phyloP scores from a whole-genome alignment of 1,140 invertebrate genomes.

The Pseudoatta argentina region DNA sequence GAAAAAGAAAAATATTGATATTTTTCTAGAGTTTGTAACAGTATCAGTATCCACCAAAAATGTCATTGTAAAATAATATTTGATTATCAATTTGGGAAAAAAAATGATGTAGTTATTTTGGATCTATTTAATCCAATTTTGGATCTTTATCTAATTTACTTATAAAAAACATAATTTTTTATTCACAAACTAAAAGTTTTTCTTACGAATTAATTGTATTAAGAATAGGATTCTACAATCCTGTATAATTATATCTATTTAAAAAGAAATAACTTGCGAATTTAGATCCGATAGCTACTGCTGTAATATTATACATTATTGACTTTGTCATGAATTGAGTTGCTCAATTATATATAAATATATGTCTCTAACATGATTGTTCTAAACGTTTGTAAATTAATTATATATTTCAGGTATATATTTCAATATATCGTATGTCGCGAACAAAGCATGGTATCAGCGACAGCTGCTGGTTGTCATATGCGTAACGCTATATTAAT shows the following conservation, averaged over 20 bases:
- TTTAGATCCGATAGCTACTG: neutral
- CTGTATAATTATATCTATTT: neutral
- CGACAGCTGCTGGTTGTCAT: constrained; percentile 50
- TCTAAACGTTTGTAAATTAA: constrained; percentile 3
- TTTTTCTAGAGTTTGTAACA: neutral
- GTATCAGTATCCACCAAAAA: neutral
- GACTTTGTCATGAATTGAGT: neutral
- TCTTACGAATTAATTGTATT: neutral
- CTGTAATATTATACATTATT: neutral
- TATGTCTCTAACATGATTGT: neutral
- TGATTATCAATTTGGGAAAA: neutral
- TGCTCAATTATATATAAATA: neutral
- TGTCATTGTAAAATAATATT: neutral
- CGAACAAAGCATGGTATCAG: constrained; percentile 20
- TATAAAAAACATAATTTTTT: constrained; percentile 8
- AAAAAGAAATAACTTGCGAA: neutral
- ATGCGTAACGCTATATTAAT: constrained; percentile 47
- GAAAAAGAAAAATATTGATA: neutral
- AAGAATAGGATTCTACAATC: no score
- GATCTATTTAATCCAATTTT: neutral
- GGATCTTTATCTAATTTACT: no score
- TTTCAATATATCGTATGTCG: neutral
- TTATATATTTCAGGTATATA: no score
- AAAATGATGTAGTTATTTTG: neutral
- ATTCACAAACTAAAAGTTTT: neutral